Conservation (phyloP, 2,888 invertebrate species). For the Graphium colonna region DNA sequence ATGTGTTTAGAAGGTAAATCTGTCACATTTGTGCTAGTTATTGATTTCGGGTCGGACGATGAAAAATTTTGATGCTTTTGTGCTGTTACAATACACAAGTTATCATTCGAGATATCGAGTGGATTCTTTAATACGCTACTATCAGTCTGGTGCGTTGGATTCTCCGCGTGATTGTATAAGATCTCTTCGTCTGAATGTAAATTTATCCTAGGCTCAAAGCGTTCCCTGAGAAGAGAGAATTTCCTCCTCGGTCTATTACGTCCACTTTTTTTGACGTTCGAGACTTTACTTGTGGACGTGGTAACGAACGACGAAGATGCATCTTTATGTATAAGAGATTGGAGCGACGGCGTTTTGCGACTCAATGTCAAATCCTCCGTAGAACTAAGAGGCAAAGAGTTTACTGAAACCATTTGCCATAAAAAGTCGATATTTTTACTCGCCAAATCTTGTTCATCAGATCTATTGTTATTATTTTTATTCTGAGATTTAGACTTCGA, state of each 20-base stretch:
- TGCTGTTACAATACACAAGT: slow-evolving; percentile 28
- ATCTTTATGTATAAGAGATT: slow-evolving; percentile 70
- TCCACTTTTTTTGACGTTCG: slow-evolving; percentile 59
- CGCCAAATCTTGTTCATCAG: slow-evolving; percentile 56
- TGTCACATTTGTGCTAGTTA: slow-evolving; percentile 26
- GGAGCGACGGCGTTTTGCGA: slow-evolving; percentile 64
- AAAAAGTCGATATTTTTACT: slow-evolving; percentile 69
- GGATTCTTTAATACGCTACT: slow-evolving; percentile 50
- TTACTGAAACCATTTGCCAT: slow-evolving; percentile 70
- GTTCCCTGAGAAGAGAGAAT: slow-evolving; percentile 79
- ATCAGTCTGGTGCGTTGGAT: slow-evolving; percentile 44
- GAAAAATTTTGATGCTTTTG: slow-evolving; percentile 38
- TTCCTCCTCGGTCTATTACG: slow-evolving; percentile 75
- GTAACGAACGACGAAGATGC: slow-evolving; percentile 39
- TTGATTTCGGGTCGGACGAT: slow-evolving; percentile 26
- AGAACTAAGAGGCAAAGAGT: slow-evolving; percentile 47
- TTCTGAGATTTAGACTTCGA: slow-evolving; percentile 43
- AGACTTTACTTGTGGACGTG: slow-evolving; percentile 47
- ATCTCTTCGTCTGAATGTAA: slow-evolving; percentile 71
- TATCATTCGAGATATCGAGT: slow-evolving; percentile 36
- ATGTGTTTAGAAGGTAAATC: slow-evolving; percentile 51
- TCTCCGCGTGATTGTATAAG: slow-evolving; percentile 61
- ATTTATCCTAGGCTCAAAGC: slow-evolving; percentile 74
- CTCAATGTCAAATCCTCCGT: slow-evolving; percentile 57
- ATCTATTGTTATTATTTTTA: slow-evolving; percentile 49